Base-by-base conservation (phyloP, 2,888 invertebrate genomes). In the Nemoura dubitans region DNA sequence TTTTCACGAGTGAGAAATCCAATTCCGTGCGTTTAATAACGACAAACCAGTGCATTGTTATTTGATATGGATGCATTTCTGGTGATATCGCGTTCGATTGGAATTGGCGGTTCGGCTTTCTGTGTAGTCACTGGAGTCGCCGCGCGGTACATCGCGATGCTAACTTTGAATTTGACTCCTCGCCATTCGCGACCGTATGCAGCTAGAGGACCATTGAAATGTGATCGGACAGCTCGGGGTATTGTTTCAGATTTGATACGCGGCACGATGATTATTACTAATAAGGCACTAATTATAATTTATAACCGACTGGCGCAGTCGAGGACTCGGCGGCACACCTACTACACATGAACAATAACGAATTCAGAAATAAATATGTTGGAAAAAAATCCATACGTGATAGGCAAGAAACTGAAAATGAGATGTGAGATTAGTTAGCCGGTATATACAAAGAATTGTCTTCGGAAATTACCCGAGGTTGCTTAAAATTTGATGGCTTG, bases 241-340 rank as follows among this genome's bases (percentile, higher is more conserved):
- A 59, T 59, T 59, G 59, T 59, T 59, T 59, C 59, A 59, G 59
- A 59, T 59, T 59, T 59, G 59, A 59, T 59, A 59, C 21, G 59
- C 59, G 10, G 3, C 21, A 1, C 14, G 21, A 21, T 59, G 59
- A 59, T 10, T 7, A 3, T 1, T 59, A 59, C 59, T 59, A 59
- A 59, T 59, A 7, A 59, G 59, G 21, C 14, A 59, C 14, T 59
- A 59, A 59, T 59, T 59, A 59, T 59, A 1, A 36, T 10, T 59
- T 59, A 59, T 59, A 1, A 36, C 36, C 36, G 21, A 14, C 10
- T 10, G 36, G 36, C 10, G 59, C 10, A 36, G 36, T 36, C 36
- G 59, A 59, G 16, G 14, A 36, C 3, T 59, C 59, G 14, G 21
- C 21, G 59, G 59, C 59, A 59, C 59, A 59, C 59, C 59, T 59